Conservation (phyloP, 2,888 invertebrate species). For the Aricia artaxerxes region DNA sequence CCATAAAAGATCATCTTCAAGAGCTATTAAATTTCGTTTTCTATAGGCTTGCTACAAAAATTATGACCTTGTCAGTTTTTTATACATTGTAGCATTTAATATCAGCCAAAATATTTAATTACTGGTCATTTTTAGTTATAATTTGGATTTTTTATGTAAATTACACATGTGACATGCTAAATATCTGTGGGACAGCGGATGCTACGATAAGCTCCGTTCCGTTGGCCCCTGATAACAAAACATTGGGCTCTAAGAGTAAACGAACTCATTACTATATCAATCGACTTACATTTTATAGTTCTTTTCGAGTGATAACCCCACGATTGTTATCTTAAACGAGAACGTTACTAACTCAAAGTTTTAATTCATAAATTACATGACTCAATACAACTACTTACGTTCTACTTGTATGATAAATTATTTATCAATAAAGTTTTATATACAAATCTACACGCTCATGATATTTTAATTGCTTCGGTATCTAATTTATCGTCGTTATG, state of each 20-base stretch:
- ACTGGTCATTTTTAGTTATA: slow-evolving; percentile 14
- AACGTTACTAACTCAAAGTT: slow-evolving; percentile 30
- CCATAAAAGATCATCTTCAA: too few species aligned
- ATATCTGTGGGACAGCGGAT: slow-evolving; percentile 57
- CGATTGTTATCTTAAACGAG: slow-evolving; percentile 51
- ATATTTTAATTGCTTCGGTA: neutral
- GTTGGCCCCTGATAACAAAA: slow-evolving; percentile 63
- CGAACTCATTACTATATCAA: slow-evolving; percentile 59
- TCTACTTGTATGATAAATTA: neutral
- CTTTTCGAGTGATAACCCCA: slow-evolving; percentile 56
- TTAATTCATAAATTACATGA: slow-evolving; percentile 32
- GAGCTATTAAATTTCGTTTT: too few species aligned
- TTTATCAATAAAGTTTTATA: neutral
- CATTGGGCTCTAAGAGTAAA: slow-evolving; percentile 66
- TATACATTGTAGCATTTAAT: neutral
- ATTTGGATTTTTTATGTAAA: slow-evolving; percentile 36
- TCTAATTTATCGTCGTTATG: neutral
- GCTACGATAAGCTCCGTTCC: slow-evolving; percentile 66
- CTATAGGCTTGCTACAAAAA: neutral
- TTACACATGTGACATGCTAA: slow-evolving; percentile 43
- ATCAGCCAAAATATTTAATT: neutral
- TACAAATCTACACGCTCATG: neutral
- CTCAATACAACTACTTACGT: neutral
- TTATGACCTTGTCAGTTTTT: neutral
- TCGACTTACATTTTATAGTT: slow-evolving; percentile 47